These are phyloP conservation scores for Phyllotreta cruciferae DNA, from an alignment of 2,888 invertebrate species.

Conservation along the genomic window DNA sequence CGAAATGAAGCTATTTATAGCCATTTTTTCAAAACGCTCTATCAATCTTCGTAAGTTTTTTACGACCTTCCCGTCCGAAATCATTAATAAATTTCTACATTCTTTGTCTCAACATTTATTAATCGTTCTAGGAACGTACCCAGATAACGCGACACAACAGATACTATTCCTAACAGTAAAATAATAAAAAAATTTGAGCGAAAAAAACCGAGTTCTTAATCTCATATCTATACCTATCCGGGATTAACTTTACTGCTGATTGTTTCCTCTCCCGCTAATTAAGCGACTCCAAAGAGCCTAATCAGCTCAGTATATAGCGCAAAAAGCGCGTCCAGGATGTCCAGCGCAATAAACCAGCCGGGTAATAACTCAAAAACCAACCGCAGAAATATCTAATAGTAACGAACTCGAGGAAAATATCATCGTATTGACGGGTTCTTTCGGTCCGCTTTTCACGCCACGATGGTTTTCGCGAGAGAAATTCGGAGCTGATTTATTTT, in stretches of 20 bases:
- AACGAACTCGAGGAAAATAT: too few species aligned
- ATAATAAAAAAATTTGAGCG: too few species aligned
- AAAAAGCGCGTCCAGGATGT: slow-evolving; percentile 14
- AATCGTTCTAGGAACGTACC: too few species aligned
- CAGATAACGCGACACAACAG: too few species aligned
- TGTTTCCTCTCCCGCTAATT: slow-evolving; percentile 14
- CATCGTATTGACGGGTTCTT: slow-evolving; percentile 22
- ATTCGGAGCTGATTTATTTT: slow-evolving; percentile 34
- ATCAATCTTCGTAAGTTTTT: too few species aligned
- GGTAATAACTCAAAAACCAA: slow-evolving; percentile 1
- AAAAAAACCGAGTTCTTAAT: too few species aligned
- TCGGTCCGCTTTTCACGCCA: slow-evolving; percentile 24
- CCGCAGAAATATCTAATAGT: background rate
- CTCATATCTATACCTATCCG: background rate
- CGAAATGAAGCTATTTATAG: too few species aligned
- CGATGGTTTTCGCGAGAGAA: slow-evolving; percentile 27
- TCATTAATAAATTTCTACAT: too few species aligned
- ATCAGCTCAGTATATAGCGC: slow-evolving; percentile 7
- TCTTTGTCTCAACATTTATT: too few species aligned
- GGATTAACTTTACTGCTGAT: slow-evolving; percentile 16
- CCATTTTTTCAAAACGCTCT: too few species aligned
- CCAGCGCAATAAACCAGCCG: slow-evolving; percentile 9
- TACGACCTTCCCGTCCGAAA: too few species aligned
- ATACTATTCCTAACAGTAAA: too few species aligned
- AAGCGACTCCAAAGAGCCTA: slow-evolving; percentile 5